phyloP scores from a whole-genome alignment of 2,113 vertebrate genomes.

The Mionectes macconnelli region DNA sequence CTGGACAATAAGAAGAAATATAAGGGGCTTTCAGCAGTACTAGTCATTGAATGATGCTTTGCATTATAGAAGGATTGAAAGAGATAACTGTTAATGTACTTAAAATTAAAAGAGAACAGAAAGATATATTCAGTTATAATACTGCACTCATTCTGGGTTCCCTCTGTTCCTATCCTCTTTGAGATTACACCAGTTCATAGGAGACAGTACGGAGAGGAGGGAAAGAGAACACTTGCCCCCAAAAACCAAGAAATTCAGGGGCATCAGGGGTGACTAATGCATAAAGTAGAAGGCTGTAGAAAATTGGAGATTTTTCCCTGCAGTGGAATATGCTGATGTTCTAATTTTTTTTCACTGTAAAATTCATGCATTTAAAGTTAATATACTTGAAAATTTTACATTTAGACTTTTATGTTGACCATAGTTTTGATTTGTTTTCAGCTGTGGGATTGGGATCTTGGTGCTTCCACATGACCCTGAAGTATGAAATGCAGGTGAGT shows the following conservation, averaged over 20 bases:
- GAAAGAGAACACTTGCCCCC: background rate
- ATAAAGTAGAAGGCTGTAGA: background rate
- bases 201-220: background rate
- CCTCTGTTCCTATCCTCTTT: background rate
- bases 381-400: background rate
- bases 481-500: conserved; percentile 98
- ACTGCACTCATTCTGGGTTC: background rate
- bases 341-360: background rate
- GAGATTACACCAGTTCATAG: background rate
- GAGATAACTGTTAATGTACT: background rate
- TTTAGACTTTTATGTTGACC: background rate
- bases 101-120: background rate
- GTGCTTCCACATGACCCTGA: conserved; percentile 99
- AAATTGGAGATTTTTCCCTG: fast-evolving
- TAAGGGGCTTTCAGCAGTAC: background rate
- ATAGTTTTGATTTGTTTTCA: conserved; percentile 74
- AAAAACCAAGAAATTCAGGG: background rate
- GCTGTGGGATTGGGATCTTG: conserved; percentile 96
- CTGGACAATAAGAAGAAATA: background rate
- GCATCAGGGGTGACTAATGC: background rate
- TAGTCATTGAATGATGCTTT: background rate
- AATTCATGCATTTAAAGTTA: background rate
- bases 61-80: background rate
- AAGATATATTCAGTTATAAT: background rate
- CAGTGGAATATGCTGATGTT: background rate